Evolutionary conservation across 2,888 invertebrate genomes (phyloP).

Genomic region (Aphodius sticticus): DNA sequence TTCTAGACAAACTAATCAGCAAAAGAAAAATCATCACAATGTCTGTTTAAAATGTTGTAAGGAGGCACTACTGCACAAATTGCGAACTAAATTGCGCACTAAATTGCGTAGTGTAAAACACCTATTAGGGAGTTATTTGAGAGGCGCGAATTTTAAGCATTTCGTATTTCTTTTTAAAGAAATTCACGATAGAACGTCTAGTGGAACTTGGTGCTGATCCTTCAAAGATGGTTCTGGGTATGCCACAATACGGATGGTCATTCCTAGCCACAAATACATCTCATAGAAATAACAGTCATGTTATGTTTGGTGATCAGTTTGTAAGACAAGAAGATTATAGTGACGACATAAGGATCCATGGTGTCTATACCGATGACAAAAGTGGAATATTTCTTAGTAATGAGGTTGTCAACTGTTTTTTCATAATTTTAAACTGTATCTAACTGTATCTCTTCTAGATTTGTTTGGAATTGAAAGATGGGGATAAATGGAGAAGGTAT

Average conservation of each 20-base stretch:
- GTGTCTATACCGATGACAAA: background rate
- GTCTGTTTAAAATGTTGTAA: too few species aligned
- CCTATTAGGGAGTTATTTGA: too few species aligned
- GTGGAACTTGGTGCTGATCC: constrained; percentile 61
- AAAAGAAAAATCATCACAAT: too few species aligned
- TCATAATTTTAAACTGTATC: background rate
- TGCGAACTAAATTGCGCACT: too few species aligned
- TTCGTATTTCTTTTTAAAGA: background rate
- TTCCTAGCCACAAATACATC: constrained; percentile 65
- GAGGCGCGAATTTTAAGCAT: too few species aligned
- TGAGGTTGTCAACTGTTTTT: background rate
- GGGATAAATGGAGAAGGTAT: constrained; percentile 13
- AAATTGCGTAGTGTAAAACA: too few species aligned
- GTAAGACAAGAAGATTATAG: background rate
- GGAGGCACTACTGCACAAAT: too few species aligned
- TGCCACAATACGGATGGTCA: constrained; percentile 74
- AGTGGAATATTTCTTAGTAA: background rate
- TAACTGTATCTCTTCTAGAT: background rate
- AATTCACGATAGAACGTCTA: background rate
- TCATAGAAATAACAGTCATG: constrained; percentile 41
- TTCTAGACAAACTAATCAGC: too few species aligned
- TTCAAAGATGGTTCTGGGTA: constrained; percentile 72
- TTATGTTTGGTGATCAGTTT: constrained; percentile 9
- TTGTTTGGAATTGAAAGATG: constrained; percentile 17
- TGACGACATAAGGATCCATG: background rate